Conservation (phyloP, 1,140 invertebrate species). For the Dendrolimus kikuchii region DNA sequence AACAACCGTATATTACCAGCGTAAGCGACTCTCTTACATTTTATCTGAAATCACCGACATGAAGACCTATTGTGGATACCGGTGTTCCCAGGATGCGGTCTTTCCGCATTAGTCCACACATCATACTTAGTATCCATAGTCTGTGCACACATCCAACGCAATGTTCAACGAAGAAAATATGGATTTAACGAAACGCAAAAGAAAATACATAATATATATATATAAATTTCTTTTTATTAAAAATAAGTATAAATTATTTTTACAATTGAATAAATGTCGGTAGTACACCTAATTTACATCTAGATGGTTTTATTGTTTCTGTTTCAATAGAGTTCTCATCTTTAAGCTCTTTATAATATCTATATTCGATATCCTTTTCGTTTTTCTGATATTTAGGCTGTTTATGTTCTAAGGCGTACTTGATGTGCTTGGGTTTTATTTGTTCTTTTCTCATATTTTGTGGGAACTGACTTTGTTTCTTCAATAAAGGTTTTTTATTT, state of each 20-base stretch:
- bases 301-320: conserved; percentile 46
- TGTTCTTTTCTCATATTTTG: conserved; percentile 8
- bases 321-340: conserved; percentile 14
- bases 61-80: no score
- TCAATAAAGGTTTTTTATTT: conserved; percentile 11
- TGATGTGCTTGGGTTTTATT: not conserved
- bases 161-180: no score
- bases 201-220: no score
- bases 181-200: no score
- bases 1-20: no score
- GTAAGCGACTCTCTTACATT: no score
- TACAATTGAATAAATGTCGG: conserved; percentile 55
- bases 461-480: conserved; percentile 3
- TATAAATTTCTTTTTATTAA: no score
- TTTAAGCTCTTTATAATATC: conserved; percentile 45
- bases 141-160: no score
- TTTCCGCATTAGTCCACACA: no score
- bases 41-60: no score
- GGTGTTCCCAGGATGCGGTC: no score
- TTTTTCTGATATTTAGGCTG: conserved; percentile 7
- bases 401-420: conserved; percentile 2
- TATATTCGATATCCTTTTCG: conserved; percentile 19
- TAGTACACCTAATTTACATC: conserved; percentile 56
- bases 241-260: conserved; percentile 4
- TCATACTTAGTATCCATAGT: no score